Conservation (phyloP, 2,113 vertebrate species). For the Collichthys lucidus region DNA sequence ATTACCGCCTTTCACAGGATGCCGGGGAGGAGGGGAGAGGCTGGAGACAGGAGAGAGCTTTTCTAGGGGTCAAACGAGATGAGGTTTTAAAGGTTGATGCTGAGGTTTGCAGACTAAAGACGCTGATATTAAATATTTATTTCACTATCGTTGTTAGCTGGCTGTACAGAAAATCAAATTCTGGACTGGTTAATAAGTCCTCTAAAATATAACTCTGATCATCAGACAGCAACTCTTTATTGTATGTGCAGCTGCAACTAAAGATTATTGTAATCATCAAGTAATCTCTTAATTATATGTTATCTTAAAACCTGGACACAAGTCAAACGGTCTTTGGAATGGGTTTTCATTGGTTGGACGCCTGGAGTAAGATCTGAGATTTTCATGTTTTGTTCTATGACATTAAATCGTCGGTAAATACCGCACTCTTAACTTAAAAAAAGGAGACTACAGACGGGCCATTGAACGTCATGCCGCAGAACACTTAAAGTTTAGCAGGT, state of each 20-base stretch:
- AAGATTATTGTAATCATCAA: background rate
- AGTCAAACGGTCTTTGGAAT: too few species aligned
- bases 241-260: background rate
- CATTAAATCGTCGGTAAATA: too few species aligned
- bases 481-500: too few species aligned
- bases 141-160: background rate
- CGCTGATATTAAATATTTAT: conserved; percentile 5
- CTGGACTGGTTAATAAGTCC: background rate
- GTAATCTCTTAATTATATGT: too few species aligned
- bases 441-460: too few species aligned
- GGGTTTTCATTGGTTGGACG: too few species aligned
- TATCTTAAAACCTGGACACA: too few species aligned
- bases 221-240: background rate
- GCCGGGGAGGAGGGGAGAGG: conserved; percentile 14
- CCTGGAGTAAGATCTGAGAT: too few species aligned
- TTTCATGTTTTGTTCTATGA: too few species aligned
- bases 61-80: conserved; percentile 34
- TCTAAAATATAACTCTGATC: background rate
- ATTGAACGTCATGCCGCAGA: too few species aligned
- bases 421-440: too few species aligned
- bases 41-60: background rate
- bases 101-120: conserved; percentile 22
- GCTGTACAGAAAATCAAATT: background rate
- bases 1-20: conserved; percentile 59
- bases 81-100: conserved; percentile 36